A percentile compares a stretch with the other conserved stretches of the same genome.
Evolutionary conservation across 2,113 vertebrate species (phyloP).

Genomic region (Arizona elegans): DNA sequence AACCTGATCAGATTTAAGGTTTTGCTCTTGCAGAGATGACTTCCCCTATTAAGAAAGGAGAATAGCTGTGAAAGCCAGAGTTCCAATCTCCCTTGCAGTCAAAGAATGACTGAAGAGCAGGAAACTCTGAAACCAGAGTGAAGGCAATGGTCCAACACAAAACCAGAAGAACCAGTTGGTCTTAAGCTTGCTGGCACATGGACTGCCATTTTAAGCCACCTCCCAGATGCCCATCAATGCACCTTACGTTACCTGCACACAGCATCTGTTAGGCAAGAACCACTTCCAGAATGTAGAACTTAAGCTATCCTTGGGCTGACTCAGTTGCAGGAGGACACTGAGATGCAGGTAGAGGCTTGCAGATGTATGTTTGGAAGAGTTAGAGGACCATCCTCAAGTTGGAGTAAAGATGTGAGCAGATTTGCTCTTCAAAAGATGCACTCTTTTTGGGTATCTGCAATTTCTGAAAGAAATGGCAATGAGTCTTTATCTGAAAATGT

Average conservation of each 20-base stretch:
- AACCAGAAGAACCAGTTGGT: background rate
- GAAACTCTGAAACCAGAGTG: background rate
- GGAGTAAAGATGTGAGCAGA: background rate
- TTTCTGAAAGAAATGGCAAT: background rate
- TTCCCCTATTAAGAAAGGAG: background rate
- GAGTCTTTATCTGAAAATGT: background rate
- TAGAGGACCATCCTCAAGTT: background rate
- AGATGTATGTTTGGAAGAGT: background rate
- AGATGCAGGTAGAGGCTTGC: background rate
- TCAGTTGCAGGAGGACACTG: background rate
- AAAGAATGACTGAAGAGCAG: background rate
- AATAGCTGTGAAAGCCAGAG: background rate
- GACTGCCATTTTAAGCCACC: background rate
- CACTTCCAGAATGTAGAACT: background rate
- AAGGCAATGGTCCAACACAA: background rate
- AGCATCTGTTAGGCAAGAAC: background rate
- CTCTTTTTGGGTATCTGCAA: background rate
- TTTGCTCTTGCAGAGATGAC: background rate
- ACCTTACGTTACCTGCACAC: background rate
- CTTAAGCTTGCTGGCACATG: background rate
- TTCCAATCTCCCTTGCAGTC: background rate
- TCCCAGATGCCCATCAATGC: background rate
- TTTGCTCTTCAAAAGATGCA: background rate
- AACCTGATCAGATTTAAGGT: background rate
- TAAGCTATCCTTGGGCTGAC: background rate